These are phyloP conservation scores for Equus przewalskii DNA, from an alignment of 2,113 vertebrate genomes.

Conservation along the genomic window DNA sequence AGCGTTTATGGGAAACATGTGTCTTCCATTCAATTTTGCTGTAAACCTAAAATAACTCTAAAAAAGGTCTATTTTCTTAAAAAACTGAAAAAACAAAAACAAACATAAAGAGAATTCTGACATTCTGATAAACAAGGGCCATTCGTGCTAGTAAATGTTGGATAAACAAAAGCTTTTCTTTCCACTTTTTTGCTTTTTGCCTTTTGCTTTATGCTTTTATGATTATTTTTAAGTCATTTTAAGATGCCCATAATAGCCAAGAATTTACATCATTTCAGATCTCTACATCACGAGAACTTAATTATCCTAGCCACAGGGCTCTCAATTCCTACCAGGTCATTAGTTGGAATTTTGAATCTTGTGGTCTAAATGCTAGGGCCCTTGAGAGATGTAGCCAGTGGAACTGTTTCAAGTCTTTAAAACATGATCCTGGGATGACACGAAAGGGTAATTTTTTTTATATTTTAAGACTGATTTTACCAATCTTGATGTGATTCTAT, in stretches of 20 bases:
- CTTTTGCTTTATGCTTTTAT: not conserved
- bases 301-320: not conserved
- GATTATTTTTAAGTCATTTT: constrained; percentile 31
- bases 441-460: not conserved
- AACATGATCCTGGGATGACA: not conserved
- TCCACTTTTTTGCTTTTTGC: no score
- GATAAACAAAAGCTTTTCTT: not conserved
- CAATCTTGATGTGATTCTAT: not conserved
- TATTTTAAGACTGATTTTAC: constrained; percentile 4
- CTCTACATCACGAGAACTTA: not conserved
- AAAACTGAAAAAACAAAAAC: not conserved
- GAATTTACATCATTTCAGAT: not conserved
- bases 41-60: not conserved
- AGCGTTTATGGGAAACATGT: not conserved
- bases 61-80: not conserved
- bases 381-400: not conserved
- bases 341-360: constrained; percentile 5
- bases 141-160: not conserved
- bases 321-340: not conserved
- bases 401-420: constrained; percentile 29
- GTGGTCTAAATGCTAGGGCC: not conserved
- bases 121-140: not conserved
- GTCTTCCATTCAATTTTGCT: not conserved
- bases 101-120: not conserved
- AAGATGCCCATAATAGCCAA: not conserved